phyloP scores from a whole-genome alignment of 2,797 vertebrate species.

The Carduelis carduelis region DNA sequence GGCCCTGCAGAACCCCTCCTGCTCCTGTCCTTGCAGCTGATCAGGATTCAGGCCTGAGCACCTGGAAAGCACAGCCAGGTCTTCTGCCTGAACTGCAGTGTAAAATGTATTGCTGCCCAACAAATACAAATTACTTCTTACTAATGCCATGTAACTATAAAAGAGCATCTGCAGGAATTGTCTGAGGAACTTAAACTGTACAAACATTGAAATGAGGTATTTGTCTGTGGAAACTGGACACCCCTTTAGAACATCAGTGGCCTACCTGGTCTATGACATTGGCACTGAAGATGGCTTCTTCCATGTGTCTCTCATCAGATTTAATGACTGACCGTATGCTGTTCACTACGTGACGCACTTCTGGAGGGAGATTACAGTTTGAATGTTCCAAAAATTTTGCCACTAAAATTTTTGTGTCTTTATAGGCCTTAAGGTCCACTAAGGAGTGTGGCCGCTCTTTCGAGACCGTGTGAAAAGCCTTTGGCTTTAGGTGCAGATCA shows the following conservation, averaged over 20 bases:
- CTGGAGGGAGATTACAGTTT: constrained; percentile 86
- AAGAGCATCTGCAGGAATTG: not conserved
- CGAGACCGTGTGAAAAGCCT: constrained; percentile 67
- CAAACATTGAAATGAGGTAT: not conserved
- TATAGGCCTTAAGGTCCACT: constrained; percentile 91
- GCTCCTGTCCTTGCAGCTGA: not conserved
- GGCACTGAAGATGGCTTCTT: constrained; percentile 91
- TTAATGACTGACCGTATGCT: constrained; percentile 88
- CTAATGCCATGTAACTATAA: not conserved
- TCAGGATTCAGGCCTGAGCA: not conserved
- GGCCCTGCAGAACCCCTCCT: not conserved
- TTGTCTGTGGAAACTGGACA: not conserved
- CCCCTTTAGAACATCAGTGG: not conserved
- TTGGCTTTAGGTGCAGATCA: constrained; percentile 78
- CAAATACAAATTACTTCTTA: not conserved
- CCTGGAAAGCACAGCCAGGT: not conserved
- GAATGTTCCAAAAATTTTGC: constrained; percentile 96
- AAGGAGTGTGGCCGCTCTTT: constrained; percentile 85
- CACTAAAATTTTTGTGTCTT: constrained; percentile 93
- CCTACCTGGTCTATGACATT: constrained; percentile 90
- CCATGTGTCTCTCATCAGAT: constrained; percentile 90
- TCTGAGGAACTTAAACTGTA: not conserved
- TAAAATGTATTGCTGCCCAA: not conserved
- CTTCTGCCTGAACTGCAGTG: too few relatives aligned
- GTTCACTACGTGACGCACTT: constrained; percentile 91